phyloP scores from a whole-genome alignment of 2,113 vertebrate species.

The Tor tambroides region DNA sequence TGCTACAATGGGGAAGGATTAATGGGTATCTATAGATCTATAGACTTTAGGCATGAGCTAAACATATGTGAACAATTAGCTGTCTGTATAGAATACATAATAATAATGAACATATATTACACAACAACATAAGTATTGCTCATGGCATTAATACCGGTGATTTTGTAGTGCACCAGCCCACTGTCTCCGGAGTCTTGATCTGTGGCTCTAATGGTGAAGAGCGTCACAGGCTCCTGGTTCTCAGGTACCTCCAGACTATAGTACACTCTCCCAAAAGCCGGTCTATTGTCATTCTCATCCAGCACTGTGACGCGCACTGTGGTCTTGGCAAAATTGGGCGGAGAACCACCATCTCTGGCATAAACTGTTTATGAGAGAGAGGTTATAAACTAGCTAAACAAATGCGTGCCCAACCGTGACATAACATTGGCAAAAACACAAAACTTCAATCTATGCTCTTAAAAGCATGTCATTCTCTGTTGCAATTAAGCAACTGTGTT shows the following conservation, averaged over 20 bases:
- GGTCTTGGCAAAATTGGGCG: conserved; percentile 84
- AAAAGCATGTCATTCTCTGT: conserved; percentile 12
- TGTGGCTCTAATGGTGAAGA: conserved; percentile 85
- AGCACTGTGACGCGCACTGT: conserved; percentile 81
- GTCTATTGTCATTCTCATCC: conserved; percentile 91
- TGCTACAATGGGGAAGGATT: neutral
- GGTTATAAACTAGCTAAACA: conserved; percentile 23
- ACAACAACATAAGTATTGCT: neutral
- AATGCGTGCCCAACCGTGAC: conserved; percentile 2
- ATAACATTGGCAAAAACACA: conserved; percentile 34
- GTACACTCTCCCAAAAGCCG: conserved; percentile 80
- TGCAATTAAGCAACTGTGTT: conserved; percentile 13
- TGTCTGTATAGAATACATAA: neutral
- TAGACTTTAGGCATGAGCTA: neutral
- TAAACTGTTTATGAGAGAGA: conserved; percentile 80
- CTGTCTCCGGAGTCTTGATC: conserved; percentile 87
- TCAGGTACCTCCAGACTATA: conserved; percentile 90
- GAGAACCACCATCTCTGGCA: conserved; percentile 85
- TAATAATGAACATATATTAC: neutral
- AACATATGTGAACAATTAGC: neutral
- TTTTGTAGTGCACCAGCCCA: conserved; percentile 83
- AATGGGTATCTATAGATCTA: conserved; percentile 8
- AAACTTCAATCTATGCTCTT: neutral
- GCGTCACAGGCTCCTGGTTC: conserved; percentile 82
- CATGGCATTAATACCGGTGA: conserved; percentile 78